Evolutionary conservation across 2,888 invertebrate species (phyloP).

Genomic region (Anthophora plumipes): DNA sequence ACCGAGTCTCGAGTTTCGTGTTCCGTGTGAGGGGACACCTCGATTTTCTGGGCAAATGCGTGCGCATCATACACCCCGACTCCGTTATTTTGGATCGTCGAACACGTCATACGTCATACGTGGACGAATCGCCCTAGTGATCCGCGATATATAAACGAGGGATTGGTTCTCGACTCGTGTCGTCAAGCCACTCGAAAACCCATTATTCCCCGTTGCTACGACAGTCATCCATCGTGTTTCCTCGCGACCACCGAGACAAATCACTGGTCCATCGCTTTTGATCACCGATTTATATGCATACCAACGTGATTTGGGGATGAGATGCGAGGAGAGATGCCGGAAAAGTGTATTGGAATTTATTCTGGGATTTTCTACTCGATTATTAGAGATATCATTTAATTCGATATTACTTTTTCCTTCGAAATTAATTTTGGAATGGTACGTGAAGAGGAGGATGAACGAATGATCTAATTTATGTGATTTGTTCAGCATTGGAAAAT

Average conservation of each 20-base stretch:
- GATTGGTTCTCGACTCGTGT: conserved; percentile 18
- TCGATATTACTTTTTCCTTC: no score
- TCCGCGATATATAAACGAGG: conserved; percentile 24
- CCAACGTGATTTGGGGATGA: background rate
- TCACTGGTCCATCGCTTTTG: conserved; percentile 11
- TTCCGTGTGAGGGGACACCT: background rate
- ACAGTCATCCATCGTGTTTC: conserved; percentile 15
- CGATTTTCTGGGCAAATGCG: conserved; percentile 2
- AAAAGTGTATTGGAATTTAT: background rate
- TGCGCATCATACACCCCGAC: background rate
- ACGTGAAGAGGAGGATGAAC: background rate
- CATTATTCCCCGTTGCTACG: conserved; percentile 34
- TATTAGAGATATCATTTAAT: no score
- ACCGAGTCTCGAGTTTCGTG: conserved; percentile 27
- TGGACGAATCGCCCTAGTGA: background rate
- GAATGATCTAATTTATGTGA: background rate
- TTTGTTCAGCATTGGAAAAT: background rate
- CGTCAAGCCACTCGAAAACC: conserved; percentile 29
- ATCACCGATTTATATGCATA: background rate
- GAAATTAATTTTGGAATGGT: background rate
- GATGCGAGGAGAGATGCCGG: background rate
- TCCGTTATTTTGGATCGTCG: conserved; percentile 32
- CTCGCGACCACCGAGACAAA: background rate
- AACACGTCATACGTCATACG: conserved; percentile 10
- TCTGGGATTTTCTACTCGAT: background rate